phyloP scores from a whole-genome alignment of 2,797 vertebrate genomes.

The Chelmon rostratus region DNA sequence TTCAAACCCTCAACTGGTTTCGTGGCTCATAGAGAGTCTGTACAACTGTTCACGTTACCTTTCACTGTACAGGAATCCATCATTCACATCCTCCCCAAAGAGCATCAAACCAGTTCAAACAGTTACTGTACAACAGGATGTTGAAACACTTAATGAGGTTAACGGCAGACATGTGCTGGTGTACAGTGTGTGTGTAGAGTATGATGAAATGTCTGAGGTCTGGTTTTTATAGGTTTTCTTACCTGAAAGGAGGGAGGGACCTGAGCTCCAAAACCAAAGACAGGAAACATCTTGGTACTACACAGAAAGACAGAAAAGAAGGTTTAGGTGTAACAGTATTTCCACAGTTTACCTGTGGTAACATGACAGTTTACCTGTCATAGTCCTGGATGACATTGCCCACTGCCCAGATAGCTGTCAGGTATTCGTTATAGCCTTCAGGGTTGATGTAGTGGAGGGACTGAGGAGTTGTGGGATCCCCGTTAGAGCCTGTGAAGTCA shows the following conservation, averaged over 20 bases:
- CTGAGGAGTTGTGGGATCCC: slow-evolving; percentile 88
- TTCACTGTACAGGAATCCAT: not conserved
- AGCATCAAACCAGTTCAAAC: not conserved
- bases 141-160: not conserved
- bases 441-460: slow-evolving; percentile 94
- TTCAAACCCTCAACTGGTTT: not conserved
- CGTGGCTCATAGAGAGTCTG: not conserved
- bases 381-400: slow-evolving; percentile 94
- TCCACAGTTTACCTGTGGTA: not conserved
- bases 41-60: not conserved
- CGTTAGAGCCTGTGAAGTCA: slow-evolving; percentile 95
- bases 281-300: slow-evolving; percentile 97
- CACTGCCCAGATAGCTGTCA: slow-evolving; percentile 94
- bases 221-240: slow-evolving; percentile 27
- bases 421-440: slow-evolving; percentile 92
- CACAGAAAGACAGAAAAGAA: slow-evolving; percentile 38
- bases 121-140: not conserved
- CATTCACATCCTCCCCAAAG: not conserved
- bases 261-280: slow-evolving; percentile 97
- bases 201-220: not conserved
- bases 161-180: not conserved
- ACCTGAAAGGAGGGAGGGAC: slow-evolving; percentile 93
- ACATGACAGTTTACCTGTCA: slow-evolving; percentile 89
- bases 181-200: not conserved
- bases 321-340: not conserved